phyloP scores from a whole-genome alignment of 2,113 vertebrate genomes.

The Dromiciops gliroides region DNA sequence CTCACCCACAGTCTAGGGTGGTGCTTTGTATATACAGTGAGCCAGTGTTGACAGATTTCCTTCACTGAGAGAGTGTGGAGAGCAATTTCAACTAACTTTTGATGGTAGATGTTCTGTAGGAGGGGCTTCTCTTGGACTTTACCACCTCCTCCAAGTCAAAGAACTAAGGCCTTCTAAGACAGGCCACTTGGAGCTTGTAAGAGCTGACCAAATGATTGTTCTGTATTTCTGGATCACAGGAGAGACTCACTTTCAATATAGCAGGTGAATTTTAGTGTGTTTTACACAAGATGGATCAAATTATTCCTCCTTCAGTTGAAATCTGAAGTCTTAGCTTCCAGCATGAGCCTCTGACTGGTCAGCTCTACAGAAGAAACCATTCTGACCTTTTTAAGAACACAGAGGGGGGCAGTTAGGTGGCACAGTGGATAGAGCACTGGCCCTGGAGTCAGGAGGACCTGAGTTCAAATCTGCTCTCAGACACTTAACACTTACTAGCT shows the following conservation, averaged over 20 bases:
- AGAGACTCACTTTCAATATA: not conserved
- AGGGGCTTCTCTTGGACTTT: not conserved
- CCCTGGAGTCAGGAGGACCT: too few relatives aligned
- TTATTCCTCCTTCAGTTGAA: not conserved
- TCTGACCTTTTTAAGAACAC: not conserved
- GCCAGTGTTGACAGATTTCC: conserved; percentile 1
- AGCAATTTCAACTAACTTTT: not conserved
- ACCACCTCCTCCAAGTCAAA: not conserved
- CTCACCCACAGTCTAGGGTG: too few relatives aligned
- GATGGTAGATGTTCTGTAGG: not conserved
- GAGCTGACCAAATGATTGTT: not conserved
- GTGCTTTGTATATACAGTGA: not conserved
- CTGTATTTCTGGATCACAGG: not conserved
- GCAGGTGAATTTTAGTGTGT: not conserved
- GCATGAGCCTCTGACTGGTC: fast-evolving
- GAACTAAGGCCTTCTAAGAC: not conserved
- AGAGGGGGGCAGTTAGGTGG: too few relatives aligned
- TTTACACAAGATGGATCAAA: not conserved
- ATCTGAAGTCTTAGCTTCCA: not conserved
- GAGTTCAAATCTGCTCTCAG: too few relatives aligned
- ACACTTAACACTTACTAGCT: too few relatives aligned
- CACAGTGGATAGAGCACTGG: too few relatives aligned
- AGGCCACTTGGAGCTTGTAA: not conserved
- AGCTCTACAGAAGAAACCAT: fast-evolving
- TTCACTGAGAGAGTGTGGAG: conserved; percentile 6